A percentile compares a stretch with the other conserved stretches of the same genome.
Conservation (phyloP, 2,797 vertebrate species). For the Carcharodon carcharias region DNA sequence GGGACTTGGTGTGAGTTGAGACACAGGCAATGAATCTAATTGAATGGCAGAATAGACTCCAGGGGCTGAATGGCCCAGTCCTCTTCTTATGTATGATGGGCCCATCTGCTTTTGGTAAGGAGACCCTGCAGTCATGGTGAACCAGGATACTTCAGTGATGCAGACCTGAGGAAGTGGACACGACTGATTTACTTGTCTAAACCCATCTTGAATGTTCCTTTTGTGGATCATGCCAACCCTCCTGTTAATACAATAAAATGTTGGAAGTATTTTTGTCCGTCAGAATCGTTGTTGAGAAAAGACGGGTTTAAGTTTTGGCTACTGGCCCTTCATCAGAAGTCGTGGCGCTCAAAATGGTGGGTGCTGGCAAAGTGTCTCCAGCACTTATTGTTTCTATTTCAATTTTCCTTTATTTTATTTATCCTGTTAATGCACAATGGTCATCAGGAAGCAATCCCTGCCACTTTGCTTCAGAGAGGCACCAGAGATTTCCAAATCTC, state of each 20-base stretch:
- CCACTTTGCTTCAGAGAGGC: not conserved
- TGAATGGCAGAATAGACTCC: not conserved
- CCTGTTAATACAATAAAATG: not conserved
- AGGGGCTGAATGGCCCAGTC: not conserved
- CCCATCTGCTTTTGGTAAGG: not conserved
- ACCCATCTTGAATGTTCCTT: not conserved
- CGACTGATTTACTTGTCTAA: not conserved
- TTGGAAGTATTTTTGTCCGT: not conserved
- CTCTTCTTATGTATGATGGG: not conserved
- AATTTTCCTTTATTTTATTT: not conserved
- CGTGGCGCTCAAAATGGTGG: not conserved
- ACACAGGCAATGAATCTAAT: not conserved
- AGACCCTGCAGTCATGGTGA: not conserved
- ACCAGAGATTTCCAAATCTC: not conserved
- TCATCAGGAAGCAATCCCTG: not conserved
- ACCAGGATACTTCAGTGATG: not conserved
- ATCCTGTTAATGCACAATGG: not conserved
- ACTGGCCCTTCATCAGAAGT: not conserved
- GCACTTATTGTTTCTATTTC: not conserved
- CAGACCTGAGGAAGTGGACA: not conserved
- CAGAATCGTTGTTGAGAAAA: not conserved
- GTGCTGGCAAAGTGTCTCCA: not conserved
- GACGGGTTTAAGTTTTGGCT: not conserved
- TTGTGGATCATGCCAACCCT: not conserved
- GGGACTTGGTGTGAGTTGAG: too few species aligned